These are phyloP conservation scores for Brachionus koreanus DNA, from an alignment of 1,140 invertebrate species.

Conservation along the genomic window DNA sequence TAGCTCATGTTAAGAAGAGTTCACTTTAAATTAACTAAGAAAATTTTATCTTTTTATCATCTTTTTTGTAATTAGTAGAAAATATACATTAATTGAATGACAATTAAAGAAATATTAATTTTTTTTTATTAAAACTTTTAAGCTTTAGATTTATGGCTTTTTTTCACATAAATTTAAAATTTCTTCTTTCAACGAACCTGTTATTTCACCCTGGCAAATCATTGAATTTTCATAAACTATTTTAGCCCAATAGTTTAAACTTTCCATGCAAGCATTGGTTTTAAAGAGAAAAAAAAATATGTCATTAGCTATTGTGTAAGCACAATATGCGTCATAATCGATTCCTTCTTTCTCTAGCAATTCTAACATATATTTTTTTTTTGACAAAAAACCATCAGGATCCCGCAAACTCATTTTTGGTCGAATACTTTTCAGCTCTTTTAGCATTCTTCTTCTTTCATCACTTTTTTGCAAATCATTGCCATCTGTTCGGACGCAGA, in stretches of 20 bases:
- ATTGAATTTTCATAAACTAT: not conserved
- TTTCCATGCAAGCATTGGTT: not conserved
- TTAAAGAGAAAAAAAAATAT: not conserved
- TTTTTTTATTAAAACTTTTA: too few relatives aligned
- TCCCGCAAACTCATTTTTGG: not conserved
- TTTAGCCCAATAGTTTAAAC: not conserved
- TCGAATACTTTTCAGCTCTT: not conserved
- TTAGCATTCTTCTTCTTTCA: not conserved
- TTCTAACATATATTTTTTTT: not conserved
- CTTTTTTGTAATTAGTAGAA: too few relatives aligned
- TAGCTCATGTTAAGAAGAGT: too few relatives aligned
- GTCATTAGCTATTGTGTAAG: not conserved
- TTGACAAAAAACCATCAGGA: not conserved
- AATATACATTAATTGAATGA: too few relatives aligned
- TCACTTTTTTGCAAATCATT: not conserved
- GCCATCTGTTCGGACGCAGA: not conserved
- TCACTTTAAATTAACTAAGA: too few relatives aligned
- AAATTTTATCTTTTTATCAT: too few relatives aligned
- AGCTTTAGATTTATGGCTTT: too few relatives aligned
- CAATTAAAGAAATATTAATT: too few relatives aligned
- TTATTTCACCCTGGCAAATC: not conserved
- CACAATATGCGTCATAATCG: not conserved
- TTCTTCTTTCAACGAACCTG: not conserved
- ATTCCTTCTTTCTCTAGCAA: not conserved
- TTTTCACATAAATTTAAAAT: not conserved